A percentile compares a stretch with the other conserved stretches of the same genome.
Evolutionary conservation across 2,797 vertebrate species (phyloP).

Genomic region (Cichlasoma orientale): DNA sequence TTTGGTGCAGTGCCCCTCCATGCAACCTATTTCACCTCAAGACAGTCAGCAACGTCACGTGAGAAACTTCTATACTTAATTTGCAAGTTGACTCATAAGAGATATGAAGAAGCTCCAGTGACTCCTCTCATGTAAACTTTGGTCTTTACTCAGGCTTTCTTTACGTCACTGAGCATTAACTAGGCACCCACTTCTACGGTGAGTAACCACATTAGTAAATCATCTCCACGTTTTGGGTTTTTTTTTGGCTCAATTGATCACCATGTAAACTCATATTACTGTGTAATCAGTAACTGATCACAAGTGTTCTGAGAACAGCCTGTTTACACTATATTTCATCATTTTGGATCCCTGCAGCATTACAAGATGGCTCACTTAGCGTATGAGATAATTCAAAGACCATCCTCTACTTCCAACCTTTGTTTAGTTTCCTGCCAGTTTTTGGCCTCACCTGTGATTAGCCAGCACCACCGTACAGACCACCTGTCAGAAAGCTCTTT

Average conservation of each 20-base stretch:
- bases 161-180: constrained; percentile 5
- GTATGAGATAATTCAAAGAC: not conserved
- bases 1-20: no score
- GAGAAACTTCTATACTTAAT: no score
- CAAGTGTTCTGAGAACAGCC: not conserved
- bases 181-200: not conserved
- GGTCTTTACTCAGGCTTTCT: not conserved
- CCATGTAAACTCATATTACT: not conserved
- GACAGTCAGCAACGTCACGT: no score
- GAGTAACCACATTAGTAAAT: not conserved
- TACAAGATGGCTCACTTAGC: not conserved
- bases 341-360: not conserved
- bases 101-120: constrained; percentile 6
- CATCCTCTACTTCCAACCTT: not conserved
- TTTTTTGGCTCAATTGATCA: not conserved
- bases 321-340: not conserved
- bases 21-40: no score
- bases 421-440: not conserved
- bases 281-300: not conserved
- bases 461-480: not conserved
- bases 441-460: not conserved
- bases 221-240: no score
- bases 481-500: not conserved
- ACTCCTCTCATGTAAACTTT: not conserved
- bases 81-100: not conserved